Evolutionary conservation across 1,140 invertebrate species (phyloP), one percentile per base, ranked within the genome.

Genomic region (Elysia chlorotica): DNA sequence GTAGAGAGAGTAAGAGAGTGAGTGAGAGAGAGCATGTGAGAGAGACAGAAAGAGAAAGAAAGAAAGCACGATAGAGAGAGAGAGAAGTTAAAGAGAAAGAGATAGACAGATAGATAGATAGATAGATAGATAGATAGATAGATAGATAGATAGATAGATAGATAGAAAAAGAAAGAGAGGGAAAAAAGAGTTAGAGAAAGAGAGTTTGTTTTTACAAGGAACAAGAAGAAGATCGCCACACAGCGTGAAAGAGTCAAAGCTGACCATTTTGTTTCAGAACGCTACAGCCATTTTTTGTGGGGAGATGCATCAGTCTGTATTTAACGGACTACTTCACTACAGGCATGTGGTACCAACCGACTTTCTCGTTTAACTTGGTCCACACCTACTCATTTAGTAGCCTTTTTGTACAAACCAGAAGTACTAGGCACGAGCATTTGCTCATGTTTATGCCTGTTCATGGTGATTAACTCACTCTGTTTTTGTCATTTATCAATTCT

Each of bases 181-280:
- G 23, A 63, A 35, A 63, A 63, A 23, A 63, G 31, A 63, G 61
- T 17, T 21, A 63, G 61, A 14, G 61, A 63, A 33, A 63, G 23
- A 31, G 61, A 63, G 31, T 33, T 33, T 59, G 56, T 19, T 6
- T 19, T 14, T 59, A 10, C 6, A 59, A 59, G 6, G 25, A 59
- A 59, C 10, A 25, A 10, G 56, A 17, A 6, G 6, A 6, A 59
- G 10, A 10, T 14, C 6, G 56, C 6, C 14, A 59, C 17, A 59
- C 14, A 59, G 25, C 17, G 10, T 6, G 25, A 59, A 25, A 25
- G 25, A 59, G 25, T 21, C 17, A 25, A 25, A 59, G 25, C 56
- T 6, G 10, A 25, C 10, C 6, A 59, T 59, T 21, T 25, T 14
- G 17, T 25, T 17, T 25, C 14, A 59, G 25, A 25, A 19, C 28